These are phyloP conservation scores for Mesocricetus auratus DNA, from an alignment of 2,113 vertebrate genomes.

Conservation along the genomic window DNA sequence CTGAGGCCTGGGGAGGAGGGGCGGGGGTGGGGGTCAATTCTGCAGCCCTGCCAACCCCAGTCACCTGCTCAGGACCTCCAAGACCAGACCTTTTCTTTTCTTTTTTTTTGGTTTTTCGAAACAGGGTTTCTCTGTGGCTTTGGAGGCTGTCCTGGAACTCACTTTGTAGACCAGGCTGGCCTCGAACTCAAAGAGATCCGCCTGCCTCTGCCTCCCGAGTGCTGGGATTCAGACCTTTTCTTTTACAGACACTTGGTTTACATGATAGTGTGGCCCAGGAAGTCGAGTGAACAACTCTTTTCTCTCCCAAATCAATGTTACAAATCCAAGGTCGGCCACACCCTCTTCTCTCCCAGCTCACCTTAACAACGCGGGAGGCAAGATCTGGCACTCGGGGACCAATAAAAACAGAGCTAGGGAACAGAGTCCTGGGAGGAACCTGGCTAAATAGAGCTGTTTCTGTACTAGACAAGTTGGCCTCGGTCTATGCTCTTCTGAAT, in stretches of 20 bases:
- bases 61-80: background rate
- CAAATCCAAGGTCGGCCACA: background rate
- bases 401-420: background rate
- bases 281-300: background rate
- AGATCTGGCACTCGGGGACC: background rate
- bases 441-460: constrained; percentile 62
- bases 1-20: background rate
- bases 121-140: too few relatives aligned
- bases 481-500: constrained; percentile 64
- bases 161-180: too few relatives aligned
- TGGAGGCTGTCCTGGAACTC: too few relatives aligned
- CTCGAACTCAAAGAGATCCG: too few relatives aligned
- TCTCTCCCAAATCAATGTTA: background rate
- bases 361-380: constrained; percentile 30
- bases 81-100: background rate
- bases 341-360: background rate
- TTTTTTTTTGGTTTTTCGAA: too few relatives aligned
- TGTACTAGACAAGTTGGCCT: constrained; percentile 52
- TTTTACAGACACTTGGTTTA: background rate
- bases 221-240: background rate
- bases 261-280: background rate
- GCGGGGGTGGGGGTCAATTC: background rate
- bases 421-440: constrained; percentile 20
- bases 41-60: background rate
- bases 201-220: too few relatives aligned